A percentile compares a stretch with the other conserved stretches of the same genome.
phyloP scores from a whole-genome alignment of 2,113 vertebrate species.

The Dromaius novaehollandiae region DNA sequence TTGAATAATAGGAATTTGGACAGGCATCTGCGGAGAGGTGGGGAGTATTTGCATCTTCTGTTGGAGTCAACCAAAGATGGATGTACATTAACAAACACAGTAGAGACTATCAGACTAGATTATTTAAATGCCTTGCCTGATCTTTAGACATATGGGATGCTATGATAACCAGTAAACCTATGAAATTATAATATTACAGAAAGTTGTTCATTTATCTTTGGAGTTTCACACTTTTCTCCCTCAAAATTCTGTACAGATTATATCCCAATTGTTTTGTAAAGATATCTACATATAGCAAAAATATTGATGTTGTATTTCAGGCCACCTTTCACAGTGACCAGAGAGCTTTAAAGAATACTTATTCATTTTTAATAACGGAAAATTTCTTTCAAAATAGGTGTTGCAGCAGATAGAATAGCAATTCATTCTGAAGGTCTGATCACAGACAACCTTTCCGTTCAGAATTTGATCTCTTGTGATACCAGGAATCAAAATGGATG shows the following conservation, averaged over 20 bases:
- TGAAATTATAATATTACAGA: neutral
- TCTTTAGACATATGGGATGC: neutral
- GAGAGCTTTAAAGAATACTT: neutral
- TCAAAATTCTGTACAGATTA: neutral
- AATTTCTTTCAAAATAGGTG: slow-evolving; percentile 72
- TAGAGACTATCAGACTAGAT: neutral
- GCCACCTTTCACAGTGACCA: neutral
- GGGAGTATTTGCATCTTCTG: neutral
- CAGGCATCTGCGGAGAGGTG: neutral
- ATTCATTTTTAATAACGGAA: neutral
- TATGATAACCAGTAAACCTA: neutral
- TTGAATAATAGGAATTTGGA: neutral
- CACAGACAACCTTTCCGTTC: slow-evolving; percentile 78
- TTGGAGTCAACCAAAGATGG: neutral
- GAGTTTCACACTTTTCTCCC: neutral
- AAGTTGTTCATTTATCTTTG: neutral
- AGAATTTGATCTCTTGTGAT: slow-evolving; percentile 81
- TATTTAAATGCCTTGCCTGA: neutral
- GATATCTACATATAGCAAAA: neutral
- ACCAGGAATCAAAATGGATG: slow-evolving; percentile 73
- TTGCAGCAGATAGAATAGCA: slow-evolving; percentile 80
- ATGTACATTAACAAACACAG: neutral
- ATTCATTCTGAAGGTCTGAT: slow-evolving; percentile 74
- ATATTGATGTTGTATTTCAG: neutral
- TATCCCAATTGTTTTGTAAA: neutral